Evolutionary conservation across 2,888 invertebrate genomes (phyloP).

Genomic region (Orchesellides sinensis): DNA sequence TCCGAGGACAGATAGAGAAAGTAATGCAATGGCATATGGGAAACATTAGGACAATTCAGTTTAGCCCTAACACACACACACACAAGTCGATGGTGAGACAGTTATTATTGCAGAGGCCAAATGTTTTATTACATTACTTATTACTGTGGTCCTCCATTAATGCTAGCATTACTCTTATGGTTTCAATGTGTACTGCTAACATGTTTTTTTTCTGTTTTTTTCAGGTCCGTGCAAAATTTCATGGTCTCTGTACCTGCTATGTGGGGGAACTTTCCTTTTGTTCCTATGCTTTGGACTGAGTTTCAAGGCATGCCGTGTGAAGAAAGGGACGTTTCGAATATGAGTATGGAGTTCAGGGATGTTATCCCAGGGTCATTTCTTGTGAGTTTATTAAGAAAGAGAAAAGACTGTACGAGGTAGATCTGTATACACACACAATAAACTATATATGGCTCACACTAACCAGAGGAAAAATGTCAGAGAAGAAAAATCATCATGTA

Average conservation of each 20-base stretch:
- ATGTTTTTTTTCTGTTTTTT: constrained; percentile 14
- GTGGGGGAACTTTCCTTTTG: constrained; percentile 79
- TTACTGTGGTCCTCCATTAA: neutral
- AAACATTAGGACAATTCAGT: constrained; percentile 18
- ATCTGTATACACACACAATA: constrained; percentile 6
- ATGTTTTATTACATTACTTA: constrained; percentile 22
- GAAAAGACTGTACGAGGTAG: constrained; percentile 16
- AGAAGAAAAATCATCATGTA: neutral
- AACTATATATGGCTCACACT: neutral
- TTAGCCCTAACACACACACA: neutral
- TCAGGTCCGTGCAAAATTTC: constrained; percentile 81
- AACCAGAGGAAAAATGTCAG: neutral
- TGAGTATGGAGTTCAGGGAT: constrained; percentile 78
- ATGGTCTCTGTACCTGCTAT: constrained; percentile 80
- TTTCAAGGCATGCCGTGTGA: constrained; percentile 81
- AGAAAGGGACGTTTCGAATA: constrained; percentile 79
- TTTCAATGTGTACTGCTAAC: too few species aligned
- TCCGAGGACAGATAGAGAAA: neutral
- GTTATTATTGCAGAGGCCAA: neutral
- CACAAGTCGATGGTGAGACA: neutral
- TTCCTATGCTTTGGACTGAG: constrained; percentile 80
- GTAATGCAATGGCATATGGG: constrained; percentile 22
- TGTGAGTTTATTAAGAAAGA: constrained; percentile 54
- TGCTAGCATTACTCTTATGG: neutral
- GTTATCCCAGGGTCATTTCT: constrained; percentile 75